phyloP scores from a whole-genome alignment of 2,113 vertebrate genomes.

The mouse (Mus musculus) region DNA sequence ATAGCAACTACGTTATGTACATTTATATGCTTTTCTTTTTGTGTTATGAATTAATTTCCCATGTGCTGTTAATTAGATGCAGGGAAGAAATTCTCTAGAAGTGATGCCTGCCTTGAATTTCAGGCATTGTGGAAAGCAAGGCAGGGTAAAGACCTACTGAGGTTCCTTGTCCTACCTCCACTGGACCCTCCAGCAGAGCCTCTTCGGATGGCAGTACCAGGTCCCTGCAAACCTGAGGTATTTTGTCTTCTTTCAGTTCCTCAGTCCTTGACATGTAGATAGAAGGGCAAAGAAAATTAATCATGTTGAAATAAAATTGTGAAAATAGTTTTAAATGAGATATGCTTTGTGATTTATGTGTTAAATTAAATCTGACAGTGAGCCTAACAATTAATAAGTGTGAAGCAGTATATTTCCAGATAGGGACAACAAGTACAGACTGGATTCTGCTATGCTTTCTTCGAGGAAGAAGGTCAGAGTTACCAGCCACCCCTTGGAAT shows the following conservation, averaged over 20 bases:
- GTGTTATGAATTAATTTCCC: slow-evolving; percentile 34
- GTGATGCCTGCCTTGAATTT: background rate
- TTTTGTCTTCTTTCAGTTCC: background rate
- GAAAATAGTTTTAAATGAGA: slow-evolving; percentile 39
- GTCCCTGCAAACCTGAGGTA: background rate
- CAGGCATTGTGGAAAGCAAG: background rate
- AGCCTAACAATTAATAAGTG: slow-evolving; percentile 30
- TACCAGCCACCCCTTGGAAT: background rate
- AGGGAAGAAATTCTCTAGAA: background rate
- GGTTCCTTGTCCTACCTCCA: no score
- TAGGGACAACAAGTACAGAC: background rate
- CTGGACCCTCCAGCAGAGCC: background rate
- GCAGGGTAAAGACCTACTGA: fast-evolving
- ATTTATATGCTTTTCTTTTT: background rate
- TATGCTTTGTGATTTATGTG: slow-evolving; percentile 46
- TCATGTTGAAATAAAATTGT: slow-evolving; percentile 9
- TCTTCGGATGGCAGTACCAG: background rate
- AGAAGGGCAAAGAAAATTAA: slow-evolving; percentile 4
- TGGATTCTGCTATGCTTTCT: slow-evolving; percentile 37
- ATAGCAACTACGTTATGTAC: background rate
- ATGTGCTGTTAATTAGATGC: slow-evolving; percentile 1
- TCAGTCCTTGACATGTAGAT: background rate
- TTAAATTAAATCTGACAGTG: slow-evolving; percentile 46
- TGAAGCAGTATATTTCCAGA: slow-evolving; percentile 43
- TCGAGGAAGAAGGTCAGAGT: background rate